phyloP scores from a whole-genome alignment of 2,888 invertebrate species.

The Lottia gigantea region DNA sequence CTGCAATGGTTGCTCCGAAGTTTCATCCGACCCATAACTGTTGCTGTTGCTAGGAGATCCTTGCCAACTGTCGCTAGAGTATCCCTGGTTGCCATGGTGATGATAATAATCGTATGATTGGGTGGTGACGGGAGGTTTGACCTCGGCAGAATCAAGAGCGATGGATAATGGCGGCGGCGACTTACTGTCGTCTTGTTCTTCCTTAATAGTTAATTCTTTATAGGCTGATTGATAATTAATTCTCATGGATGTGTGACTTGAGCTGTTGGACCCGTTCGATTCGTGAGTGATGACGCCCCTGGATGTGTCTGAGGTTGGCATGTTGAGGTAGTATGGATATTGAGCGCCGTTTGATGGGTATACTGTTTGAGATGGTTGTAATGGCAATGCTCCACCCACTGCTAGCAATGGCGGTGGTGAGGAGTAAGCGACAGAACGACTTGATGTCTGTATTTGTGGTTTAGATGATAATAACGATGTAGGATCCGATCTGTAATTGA shows the following conservation, averaged over 20 bases:
- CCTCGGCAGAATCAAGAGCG: slow-evolving; percentile 4
- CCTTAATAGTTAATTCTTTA: neutral
- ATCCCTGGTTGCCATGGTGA: neutral
- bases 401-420: slow-evolving; percentile 36
- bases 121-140: neutral
- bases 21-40: slow-evolving; percentile 30
- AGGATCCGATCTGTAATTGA: neutral
- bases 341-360: slow-evolving; percentile 17
- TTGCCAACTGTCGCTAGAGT: slow-evolving; percentile 18
- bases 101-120: neutral
- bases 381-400: slow-evolving; percentile 27
- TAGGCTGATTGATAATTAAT: neutral
- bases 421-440: slow-evolving; percentile 20
- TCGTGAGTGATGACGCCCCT: slow-evolving; percentile 12
- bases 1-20: slow-evolving; percentile 35
- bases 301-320: slow-evolving; percentile 14
- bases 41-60: slow-evolving; percentile 31
- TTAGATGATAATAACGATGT: neutral
- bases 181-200: neutral
- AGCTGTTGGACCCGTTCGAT: slow-evolving; percentile 13
- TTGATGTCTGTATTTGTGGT: neutral
- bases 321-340: slow-evolving; percentile 24
- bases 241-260: neutral
- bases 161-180: slow-evolving; percentile 1
- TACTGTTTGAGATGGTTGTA: slow-evolving; percentile 21